A percentile compares a stretch with the other conserved stretches of the same genome.
Conservation (phyloP, 2,113 vertebrate species). For the Eulemur rufifrons region DNA sequence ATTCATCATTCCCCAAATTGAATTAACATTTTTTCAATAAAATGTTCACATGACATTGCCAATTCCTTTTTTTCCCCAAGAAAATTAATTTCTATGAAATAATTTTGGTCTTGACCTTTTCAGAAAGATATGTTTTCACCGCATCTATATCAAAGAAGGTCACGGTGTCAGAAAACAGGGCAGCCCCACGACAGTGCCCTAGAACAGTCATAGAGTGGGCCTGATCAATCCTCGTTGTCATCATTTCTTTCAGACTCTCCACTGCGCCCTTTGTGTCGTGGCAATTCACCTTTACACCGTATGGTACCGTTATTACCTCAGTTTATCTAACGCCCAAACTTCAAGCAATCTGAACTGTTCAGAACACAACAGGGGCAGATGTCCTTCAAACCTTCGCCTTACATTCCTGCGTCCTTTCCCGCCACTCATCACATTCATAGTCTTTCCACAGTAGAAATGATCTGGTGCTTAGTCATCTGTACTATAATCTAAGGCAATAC, state of each 20-base stretch:
- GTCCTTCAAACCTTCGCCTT: neutral
- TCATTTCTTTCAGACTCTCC: conserved; percentile 30
- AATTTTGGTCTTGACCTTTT: conserved; percentile 61
- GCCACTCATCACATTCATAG: neutral
- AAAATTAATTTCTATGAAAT: conserved; percentile 65
- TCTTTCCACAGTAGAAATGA: neutral
- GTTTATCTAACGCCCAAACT: conserved; percentile 21
- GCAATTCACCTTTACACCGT: conserved; percentile 18
- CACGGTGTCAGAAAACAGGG: conserved; percentile 35
- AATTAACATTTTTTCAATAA: conserved; percentile 53
- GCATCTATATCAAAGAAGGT: conserved; percentile 52
- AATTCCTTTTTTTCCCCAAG: neutral
- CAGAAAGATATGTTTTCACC: conserved; percentile 57
- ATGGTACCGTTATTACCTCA: neutral
- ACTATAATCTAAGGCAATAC: neutral
- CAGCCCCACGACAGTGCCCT: neutral
- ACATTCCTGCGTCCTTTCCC: neutral
- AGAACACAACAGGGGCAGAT: neutral
- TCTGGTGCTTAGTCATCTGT: neutral
- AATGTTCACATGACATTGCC: conserved; percentile 1
- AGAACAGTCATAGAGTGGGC: neutral
- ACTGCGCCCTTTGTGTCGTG: conserved; percentile 2
- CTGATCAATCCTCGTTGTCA: conserved; percentile 8
- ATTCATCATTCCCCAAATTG: conserved; percentile 28
- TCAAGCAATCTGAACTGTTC: conserved; percentile 1